A percentile compares a stretch with the other conserved stretches of the same genome.
Conservation (phyloP, 2,113 vertebrate species). For the Spea bombifrons region DNA sequence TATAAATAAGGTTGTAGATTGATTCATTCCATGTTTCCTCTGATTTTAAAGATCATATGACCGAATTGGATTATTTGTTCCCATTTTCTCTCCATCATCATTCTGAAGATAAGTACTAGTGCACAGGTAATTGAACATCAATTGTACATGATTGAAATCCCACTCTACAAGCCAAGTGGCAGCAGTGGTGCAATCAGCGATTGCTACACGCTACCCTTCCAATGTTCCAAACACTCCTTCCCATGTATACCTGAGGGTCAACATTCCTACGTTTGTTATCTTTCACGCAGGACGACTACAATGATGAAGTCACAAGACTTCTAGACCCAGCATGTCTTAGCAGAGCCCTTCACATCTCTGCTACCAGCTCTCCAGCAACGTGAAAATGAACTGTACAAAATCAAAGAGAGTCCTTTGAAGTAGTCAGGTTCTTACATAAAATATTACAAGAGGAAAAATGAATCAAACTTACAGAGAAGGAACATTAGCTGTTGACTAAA, state of each 20-base stretch:
- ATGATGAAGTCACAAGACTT: not conserved
- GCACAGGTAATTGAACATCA: conserved; percentile 45
- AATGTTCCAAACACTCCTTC: not conserved
- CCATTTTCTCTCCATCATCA: conserved; percentile 41
- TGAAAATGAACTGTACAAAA: conserved; percentile 1
- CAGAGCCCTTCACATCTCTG: not conserved
- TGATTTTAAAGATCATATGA: conserved; percentile 43
- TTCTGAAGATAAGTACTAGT: conserved; percentile 39
- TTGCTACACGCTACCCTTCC: conserved; percentile 10
- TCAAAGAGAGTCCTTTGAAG: conserved; percentile 28
- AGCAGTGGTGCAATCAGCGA: conserved; percentile 17
- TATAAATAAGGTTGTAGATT: conserved; percentile 25
- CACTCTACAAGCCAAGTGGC: conserved; percentile 28
- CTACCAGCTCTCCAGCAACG: not conserved
- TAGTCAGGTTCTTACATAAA: conserved; percentile 12
- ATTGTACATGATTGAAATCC: conserved; percentile 41
- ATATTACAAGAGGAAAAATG: conserved; percentile 24
- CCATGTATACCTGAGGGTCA: not conserved
- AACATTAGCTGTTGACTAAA: conserved; percentile 32
- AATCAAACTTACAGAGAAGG: conserved; percentile 31
- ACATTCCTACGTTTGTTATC: not conserved
- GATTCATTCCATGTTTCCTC: conserved; percentile 36
- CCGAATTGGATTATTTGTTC: conserved; percentile 39
- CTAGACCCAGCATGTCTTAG: not conserved
- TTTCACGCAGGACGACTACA: not conserved